Evolutionary conservation across 2,113 vertebrate genomes (phyloP), one percentile per base, ranked within the genome.

Genomic region (Pelecanoides urinatrix): DNA sequence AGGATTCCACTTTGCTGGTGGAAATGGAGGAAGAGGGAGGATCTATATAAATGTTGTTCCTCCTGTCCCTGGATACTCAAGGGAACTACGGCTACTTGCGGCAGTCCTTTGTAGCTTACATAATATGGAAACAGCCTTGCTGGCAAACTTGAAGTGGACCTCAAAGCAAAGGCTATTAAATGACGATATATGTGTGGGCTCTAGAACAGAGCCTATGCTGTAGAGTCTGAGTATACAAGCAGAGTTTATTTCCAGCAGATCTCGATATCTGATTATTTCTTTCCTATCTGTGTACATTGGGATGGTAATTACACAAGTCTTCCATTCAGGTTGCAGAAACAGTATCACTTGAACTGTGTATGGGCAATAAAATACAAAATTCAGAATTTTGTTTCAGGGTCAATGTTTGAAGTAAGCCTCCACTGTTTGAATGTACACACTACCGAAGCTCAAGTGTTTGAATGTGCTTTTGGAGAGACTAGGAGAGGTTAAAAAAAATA

Each of bases 381-480:
- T 62, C 59, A 36, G 23, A 86, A 55, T 63, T 93, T 12, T 50
- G 0, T 86, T 74, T 83, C 40, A 34, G 25, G 11, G 25, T 47
- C 34, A 70, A 0, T 44, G 8, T 63, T 79, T 79, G 42, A 88
- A 88, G 50, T n/a, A 73, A 86, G 17, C 8, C 20, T 84, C 29
- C 21, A 7, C 2, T 63, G 9, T 71, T 50, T 93, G 72, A 86
- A 74, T 0, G 0, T 8, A 23, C 20, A 14, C 5, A 26, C 26
- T 75, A 30, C 16, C 66, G 50, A 79, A 82, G 8, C 6, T 77
- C 67, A 47, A 44, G 20, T 72, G 19, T 27, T 77, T 68, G 45
- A 88, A 29, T 6, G 23, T 17, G 30, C 8, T 72, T 59, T 86
- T 84, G 52, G 82, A 92, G 20, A 74, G 15, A 32, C 14, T 34